Conservation (phyloP, 2,113 vertebrate genomes). For the Passerina amoena region DNA sequence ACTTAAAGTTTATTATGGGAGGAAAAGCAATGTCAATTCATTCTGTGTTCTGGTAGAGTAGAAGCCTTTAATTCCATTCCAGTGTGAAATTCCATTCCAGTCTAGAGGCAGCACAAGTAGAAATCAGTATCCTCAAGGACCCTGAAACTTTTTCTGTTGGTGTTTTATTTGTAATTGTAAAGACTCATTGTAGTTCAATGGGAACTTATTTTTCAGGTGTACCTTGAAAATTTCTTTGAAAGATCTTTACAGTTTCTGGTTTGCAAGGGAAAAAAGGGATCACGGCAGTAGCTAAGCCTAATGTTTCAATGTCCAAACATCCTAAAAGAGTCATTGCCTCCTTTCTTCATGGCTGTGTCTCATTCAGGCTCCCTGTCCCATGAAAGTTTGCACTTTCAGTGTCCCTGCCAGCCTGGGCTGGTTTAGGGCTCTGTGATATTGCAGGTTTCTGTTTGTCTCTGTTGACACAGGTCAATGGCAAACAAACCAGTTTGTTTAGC, state of each 20-base stretch:
- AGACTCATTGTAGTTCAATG: not conserved
- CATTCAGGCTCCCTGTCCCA: not conserved
- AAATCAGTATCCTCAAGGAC: not conserved
- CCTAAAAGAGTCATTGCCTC: not conserved
- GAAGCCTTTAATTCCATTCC: not conserved
- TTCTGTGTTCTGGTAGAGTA: not conserved
- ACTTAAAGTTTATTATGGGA: not conserved
- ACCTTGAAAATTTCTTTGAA: not conserved
- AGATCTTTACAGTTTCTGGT: not conserved
- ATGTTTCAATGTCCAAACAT: not conserved
- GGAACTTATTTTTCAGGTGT: not conserved
- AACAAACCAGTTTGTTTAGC: not conserved
- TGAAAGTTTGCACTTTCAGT: not conserved
- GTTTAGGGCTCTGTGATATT: not conserved
- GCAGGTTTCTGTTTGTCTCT: not conserved
- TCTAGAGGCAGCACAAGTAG: not conserved
- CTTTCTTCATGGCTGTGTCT: not conserved
- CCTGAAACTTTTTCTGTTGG: not conserved
- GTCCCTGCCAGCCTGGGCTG: not conserved
- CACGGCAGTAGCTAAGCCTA: not conserved
- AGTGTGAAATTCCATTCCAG: not conserved
- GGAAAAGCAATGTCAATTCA: not conserved
- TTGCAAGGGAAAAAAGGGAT: not conserved
- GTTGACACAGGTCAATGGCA: not conserved
- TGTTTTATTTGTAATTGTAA: not conserved